Evolutionary conservation across 2,113 vertebrate species (phyloP), one percentile per base, ranked within the genome.

Genomic region (Todiramphus chloris): DNA sequence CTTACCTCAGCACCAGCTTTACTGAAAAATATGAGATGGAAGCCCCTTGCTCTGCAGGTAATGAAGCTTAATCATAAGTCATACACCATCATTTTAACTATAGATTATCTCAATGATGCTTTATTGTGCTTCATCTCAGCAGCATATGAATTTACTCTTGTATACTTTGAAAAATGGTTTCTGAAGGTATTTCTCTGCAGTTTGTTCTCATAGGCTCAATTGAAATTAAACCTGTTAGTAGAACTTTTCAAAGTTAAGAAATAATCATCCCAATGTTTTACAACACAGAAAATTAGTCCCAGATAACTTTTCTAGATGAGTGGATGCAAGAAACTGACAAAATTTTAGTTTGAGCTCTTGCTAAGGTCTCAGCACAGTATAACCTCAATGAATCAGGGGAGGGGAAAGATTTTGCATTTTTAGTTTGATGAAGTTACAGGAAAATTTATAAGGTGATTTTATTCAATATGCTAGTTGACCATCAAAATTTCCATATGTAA

Each of bases 11-110:
- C 99, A 98, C 99, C 99, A 95, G 99, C 99, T 93, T 99, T 99
- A 98, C 99, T 99, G 98, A 99, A 99, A 99, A 99, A 99, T 99
- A 99, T 99, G 99, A 99, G 99, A 98, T 99, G 99, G 99, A 99
- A 99, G 98, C 99, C 99, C 97, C 99, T 99, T 97, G 99, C 99
- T 98, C 99, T 99, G 98, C 99, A 99, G 99, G 99, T 99, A 98
- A 99, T 97, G 97, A 98, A 98, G 98, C 98, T 98, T 98, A 98
- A 98, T 98, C 98, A 98, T 98, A 98, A 98, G 98, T 98, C 98
- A 98, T 98, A 97, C 98, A 96, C 98, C 98, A 98, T 98, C 98
- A 98, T 98, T 98, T 97, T 98, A 98, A 97, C 95, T 97, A 96
- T 93, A 98, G 97, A 98, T 97, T 97, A 98, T 98, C 97, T 97